phyloP scores from a whole-genome alignment of 2,888 invertebrate species.

The Lampropteryx suffumata region DNA sequence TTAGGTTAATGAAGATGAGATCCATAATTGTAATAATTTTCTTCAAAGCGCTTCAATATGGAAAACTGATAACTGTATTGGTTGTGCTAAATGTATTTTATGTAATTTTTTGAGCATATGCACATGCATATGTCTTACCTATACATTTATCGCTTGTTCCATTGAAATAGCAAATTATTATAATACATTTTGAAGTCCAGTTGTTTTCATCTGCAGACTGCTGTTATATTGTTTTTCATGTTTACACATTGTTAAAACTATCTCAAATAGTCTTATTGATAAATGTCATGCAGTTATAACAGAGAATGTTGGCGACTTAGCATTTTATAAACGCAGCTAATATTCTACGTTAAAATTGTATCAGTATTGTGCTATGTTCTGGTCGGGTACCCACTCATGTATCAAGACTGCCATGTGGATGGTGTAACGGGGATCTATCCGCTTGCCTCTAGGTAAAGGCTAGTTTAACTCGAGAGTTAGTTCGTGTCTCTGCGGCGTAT shows the following conservation, averaged over 20 bases:
- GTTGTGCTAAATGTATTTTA: constrained; percentile 18
- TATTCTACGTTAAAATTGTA: constrained; percentile 11
- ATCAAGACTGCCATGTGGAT: constrained; percentile 29
- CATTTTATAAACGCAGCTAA: constrained; percentile 14
- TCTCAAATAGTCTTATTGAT: constrained; percentile 22
- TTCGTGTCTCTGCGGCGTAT: neutral
- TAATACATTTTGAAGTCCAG: constrained; percentile 14
- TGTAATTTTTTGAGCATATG: constrained; percentile 12
- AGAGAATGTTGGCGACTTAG: constrained; percentile 11
- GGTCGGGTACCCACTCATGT: constrained; percentile 27
- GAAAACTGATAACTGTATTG: constrained; percentile 12
- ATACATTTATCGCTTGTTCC: constrained; percentile 24
- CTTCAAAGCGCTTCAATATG: constrained; percentile 9
- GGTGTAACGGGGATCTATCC: constrained; percentile 13
- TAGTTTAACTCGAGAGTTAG: constrained; percentile 4
- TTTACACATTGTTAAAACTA: constrained; percentile 23
- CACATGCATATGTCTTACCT: constrained; percentile 12
- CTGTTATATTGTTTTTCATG: constrained; percentile 23
- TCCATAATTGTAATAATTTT: constrained; percentile 12
- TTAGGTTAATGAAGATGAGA: constrained; percentile 16
- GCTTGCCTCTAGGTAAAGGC: constrained; percentile 8
- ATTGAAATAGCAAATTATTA: constrained; percentile 18
- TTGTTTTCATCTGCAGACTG: constrained; percentile 21
- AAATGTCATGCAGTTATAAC: constrained; percentile 9
- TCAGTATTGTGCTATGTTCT: constrained; percentile 22